Evolutionary conservation across 2,888 invertebrate species (phyloP), one percentile per base, ranked within the genome.

Genomic region (Capitulum mitella): DNA sequence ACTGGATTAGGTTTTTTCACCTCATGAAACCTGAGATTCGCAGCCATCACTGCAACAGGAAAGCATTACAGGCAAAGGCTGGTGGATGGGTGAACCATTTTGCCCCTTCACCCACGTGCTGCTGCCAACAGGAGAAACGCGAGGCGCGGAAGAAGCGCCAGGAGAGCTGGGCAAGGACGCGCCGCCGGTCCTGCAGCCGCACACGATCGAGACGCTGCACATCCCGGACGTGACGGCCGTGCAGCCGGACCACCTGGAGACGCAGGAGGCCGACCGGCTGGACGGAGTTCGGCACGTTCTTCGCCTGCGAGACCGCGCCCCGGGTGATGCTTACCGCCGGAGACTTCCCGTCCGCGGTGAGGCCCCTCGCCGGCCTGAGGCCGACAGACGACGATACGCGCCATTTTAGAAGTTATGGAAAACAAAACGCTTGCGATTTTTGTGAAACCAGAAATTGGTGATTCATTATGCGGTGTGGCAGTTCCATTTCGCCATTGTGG

Each of bases 271-370:
- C 82, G 79, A 80, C 83, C 91, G 92, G 83, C 86, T 91, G 61
- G 95, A 99, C 87, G 97, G n/a, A 98, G 85, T 91, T 97, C 83
- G 91, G 94, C 79, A 85, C 91, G 34, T 98, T 95, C 86, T 98
- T 94, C 85, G 90, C 91, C 82, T 90, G 93, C 81, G 89, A 91
- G 12, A 94, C 94, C 83, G 92, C n/a, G 75, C 75, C 92, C 82
- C 98, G 97, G 89, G 93, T 99, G 43, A 87, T 99, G n/a, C 94
- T 99, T 78, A 98, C 98, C 19, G 97, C 93, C 83, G 91, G 93
- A 0, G 97, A 97, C 84, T 95, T 96, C 87, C 97, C 98, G 0
- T 91, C 92, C 83, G 84, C 86, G 82, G 89, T 89, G 43, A 43
- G 43, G n/a, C n/a, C n/a, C n/a, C n/a, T n/a, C n/a, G n/a, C n/a